These are phyloP conservation scores for Clarias batrachus DNA, from an alignment of 2,113 vertebrate genomes.

Conservation along the genomic window DNA sequence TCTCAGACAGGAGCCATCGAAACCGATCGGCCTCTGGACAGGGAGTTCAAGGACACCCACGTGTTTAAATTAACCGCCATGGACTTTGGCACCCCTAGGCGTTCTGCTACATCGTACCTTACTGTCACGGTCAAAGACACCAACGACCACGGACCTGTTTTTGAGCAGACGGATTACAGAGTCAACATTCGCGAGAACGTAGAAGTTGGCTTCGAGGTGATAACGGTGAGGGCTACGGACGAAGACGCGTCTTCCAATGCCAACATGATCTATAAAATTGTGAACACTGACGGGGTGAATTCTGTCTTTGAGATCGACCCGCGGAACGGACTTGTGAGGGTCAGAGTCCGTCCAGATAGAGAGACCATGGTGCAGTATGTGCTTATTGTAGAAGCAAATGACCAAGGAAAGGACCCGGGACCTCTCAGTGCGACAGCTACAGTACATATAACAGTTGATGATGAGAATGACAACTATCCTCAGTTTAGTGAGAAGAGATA, in stretches of 20 bases:
- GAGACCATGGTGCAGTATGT: conserved; percentile 81
- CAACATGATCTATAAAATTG: conserved; percentile 91
- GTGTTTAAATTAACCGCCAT: conserved; percentile 85
- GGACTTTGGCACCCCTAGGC: conserved; percentile 79
- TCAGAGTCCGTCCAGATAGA: conserved; percentile 80
- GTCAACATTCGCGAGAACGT: conserved; percentile 89
- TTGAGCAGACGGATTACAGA: conserved; percentile 88
- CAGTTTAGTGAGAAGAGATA: conserved; percentile 94
- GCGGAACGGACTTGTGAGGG: conserved; percentile 86
- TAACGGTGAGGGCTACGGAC: conserved; percentile 90
- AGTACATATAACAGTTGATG: conserved; percentile 87
- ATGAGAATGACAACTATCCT: conserved; percentile 95
- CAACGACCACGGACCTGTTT: conserved; percentile 88
- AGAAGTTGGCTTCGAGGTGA: conserved; percentile 91
- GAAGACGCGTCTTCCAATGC: conserved; percentile 91
- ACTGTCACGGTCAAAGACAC: conserved; percentile 92
- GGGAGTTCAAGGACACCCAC: conserved; percentile 93
- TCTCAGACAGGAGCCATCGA: conserved; percentile 79
- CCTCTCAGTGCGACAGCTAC: conserved; percentile 87
- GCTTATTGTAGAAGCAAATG: conserved; percentile 90
- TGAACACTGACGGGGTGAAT: conserved; percentile 70
- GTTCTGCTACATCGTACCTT: conserved; percentile 80
- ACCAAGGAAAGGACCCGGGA: conserved; percentile 89
- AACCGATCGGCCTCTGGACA: conserved; percentile 82
- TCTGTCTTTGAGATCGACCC: conserved; percentile 88